A percentile compares a stretch with the other conserved stretches of the same genome.
Evolutionary conservation across 2,797 vertebrate genomes (phyloP).

Genomic region (Scleropages formosus): DNA sequence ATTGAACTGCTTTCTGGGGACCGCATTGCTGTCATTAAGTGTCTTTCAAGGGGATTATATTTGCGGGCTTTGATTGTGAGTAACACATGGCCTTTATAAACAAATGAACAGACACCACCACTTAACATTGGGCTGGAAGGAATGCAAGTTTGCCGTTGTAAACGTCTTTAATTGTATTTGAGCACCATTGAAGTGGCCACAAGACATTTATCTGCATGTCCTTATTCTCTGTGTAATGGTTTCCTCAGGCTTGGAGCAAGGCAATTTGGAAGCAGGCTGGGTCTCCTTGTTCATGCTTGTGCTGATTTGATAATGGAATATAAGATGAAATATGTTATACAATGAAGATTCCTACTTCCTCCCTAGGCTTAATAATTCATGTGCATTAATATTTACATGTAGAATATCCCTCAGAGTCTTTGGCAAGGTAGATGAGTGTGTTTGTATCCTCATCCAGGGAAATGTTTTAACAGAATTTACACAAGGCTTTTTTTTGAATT

Average conservation of each 20-base stretch:
- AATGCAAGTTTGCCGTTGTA: constrained; percentile 31
- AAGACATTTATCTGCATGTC: constrained; percentile 32
- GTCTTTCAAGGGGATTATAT: background rate
- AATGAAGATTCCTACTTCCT: constrained; percentile 63
- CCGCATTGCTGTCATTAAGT: constrained; percentile 2
- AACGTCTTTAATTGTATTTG: constrained; percentile 39
- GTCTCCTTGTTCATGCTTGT: constrained; percentile 47
- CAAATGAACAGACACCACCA: background rate
- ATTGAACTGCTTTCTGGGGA: background rate
- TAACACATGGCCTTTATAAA: background rate
- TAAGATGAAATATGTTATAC: constrained; percentile 60
- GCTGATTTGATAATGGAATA: constrained; percentile 59
- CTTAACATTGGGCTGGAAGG: background rate
- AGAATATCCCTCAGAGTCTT: constrained; percentile 69
- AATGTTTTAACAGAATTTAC: constrained; percentile 3
- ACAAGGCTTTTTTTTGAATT: constrained; percentile 1
- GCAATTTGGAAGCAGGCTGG: constrained; percentile 44
- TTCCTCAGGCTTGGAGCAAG: constrained; percentile 36
- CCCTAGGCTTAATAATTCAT: constrained; percentile 70
- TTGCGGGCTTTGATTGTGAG: background rate
- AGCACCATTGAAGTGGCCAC: constrained; percentile 36
- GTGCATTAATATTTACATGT: constrained; percentile 76
- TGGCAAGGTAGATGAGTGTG: constrained; percentile 62
- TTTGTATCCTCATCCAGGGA: constrained; percentile 41
- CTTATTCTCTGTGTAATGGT: constrained; percentile 39